A percentile compares a stretch with the other conserved stretches of the same genome.
Conservation (phyloP, 37 sponge, comb jelly and placozoan genomes). For the Cladorhizidae sp. region DNA sequence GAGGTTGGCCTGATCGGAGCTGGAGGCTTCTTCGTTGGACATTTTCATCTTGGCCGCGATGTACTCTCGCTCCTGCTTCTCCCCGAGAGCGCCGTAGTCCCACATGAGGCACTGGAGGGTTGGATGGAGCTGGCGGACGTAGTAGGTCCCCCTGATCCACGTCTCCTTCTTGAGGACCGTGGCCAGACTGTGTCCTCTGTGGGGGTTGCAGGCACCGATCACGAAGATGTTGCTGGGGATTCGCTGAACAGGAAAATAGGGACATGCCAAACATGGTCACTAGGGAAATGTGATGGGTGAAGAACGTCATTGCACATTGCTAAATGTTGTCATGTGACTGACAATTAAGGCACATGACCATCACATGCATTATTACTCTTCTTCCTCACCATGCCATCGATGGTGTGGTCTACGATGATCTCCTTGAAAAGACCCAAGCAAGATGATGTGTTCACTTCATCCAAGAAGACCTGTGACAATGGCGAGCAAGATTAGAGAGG, state of each 20-base stretch:
- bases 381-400: constrained; percentile 73
- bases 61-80: constrained; percentile 80
- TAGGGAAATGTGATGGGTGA: not conserved
- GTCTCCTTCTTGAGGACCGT: constrained; percentile 30
- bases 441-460: constrained; percentile 92
- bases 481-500: constrained; percentile 60
- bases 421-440: constrained; percentile 92
- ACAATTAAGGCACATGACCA: not conserved
- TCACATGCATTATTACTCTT: not conserved
- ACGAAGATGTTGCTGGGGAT: constrained; percentile 79
- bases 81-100: constrained; percentile 84
- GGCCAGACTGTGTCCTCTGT: constrained; percentile 70
- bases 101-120: constrained; percentile 76
- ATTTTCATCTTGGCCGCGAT: constrained; percentile 67
- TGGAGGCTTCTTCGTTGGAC: constrained; percentile 15
- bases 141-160: constrained; percentile 78
- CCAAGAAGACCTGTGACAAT: constrained; percentile 58
- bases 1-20: constrained; percentile 28
- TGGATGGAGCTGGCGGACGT: constrained; percentile 82
- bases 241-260: too few relatives aligned
- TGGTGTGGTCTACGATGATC: constrained; percentile 73
- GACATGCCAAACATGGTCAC: too few relatives aligned
- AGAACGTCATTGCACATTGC: not conserved
- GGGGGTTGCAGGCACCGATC: constrained; percentile 87
- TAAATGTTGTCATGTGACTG: not conserved